Conservation (phyloP, 2,888 invertebrate genomes). For the Sarcophaga carnaria region DNA sequence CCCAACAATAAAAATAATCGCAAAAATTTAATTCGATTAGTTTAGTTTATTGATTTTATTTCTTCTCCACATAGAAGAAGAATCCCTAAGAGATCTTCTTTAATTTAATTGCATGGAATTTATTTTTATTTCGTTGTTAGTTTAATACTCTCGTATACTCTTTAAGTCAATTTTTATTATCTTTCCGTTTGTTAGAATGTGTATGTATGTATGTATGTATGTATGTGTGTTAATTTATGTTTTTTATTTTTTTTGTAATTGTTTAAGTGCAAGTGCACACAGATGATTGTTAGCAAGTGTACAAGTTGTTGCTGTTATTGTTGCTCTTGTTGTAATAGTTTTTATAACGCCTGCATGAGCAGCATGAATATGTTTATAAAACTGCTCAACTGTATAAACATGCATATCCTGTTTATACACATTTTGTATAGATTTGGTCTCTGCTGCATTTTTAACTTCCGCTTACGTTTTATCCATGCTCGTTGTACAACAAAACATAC, state of each 20-base stretch:
- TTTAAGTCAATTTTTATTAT: neutral
- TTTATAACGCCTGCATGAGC: neutral
- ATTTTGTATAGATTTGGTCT: conserved; percentile 55
- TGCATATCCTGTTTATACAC: conserved; percentile 34
- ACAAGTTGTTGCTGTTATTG: neutral
- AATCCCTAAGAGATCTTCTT: too few relatives aligned
- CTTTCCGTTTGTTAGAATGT: neutral
- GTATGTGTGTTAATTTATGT: conserved; percentile 43
- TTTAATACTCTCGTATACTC: too few relatives aligned
- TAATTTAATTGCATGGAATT: too few relatives aligned
- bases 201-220: neutral
- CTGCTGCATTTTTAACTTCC: conserved; percentile 64
- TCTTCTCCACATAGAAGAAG: too few relatives aligned
- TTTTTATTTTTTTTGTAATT: conserved; percentile 38
- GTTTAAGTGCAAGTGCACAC: conserved; percentile 27
- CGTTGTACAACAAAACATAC: conserved; percentile 39
- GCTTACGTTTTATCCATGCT: conserved; percentile 54
- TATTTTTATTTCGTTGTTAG: too few relatives aligned
- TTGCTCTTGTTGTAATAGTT: neutral
- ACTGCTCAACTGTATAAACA: neutral
- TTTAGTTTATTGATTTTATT: too few relatives aligned
- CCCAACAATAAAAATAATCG: too few relatives aligned
- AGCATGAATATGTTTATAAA: neutral
- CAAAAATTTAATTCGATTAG: too few relatives aligned
- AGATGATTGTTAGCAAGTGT: neutral